Evolutionary conservation across 1,140 invertebrate genomes (phyloP).

Genomic region (Uloborus diversus): DNA sequence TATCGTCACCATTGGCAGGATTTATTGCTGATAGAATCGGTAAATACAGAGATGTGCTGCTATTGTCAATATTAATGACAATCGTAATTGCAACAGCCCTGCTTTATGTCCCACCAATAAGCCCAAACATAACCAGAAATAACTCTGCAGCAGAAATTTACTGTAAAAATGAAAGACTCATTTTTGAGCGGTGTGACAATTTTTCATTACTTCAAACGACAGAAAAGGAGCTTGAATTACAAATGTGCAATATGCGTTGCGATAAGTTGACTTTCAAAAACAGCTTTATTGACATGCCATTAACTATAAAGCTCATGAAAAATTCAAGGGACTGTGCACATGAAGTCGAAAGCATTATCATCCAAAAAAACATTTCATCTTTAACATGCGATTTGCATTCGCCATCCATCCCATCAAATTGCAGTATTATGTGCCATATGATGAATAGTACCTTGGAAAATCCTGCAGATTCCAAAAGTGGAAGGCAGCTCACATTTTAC

Average conservation of each 20-base stretch:
- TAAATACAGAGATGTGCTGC: slow-evolving; percentile 76
- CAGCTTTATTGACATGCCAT: no score
- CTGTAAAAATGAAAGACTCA: background rate
- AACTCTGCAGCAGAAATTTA: background rate
- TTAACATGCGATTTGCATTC: background rate
- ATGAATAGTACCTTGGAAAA: no score
- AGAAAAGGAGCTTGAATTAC: background rate
- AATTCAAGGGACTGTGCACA: background rate
- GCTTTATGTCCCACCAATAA: slow-evolving; percentile 68
- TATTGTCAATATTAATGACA: slow-evolving; percentile 73
- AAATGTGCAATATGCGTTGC: background rate
- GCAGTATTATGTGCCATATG: slow-evolving; percentile 1
- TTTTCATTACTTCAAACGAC: background rate
- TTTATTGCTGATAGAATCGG: slow-evolving; percentile 83
- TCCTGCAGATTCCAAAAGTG: background rate
- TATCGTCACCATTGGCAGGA: slow-evolving; percentile 81
- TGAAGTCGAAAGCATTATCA: background rate
- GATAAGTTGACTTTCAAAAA: background rate
- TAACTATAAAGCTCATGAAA: no score
- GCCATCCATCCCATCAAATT: background rate
- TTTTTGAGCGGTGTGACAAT: no score
- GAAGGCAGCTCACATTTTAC: background rate
- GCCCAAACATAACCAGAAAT: no score
- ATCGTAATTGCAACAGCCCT: slow-evolving; percentile 74
- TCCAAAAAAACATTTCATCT: background rate